These are phyloP conservation scores for Cephalopholis sonnerati DNA, from an alignment of 2,113 vertebrate genomes.

Conservation along the genomic window DNA sequence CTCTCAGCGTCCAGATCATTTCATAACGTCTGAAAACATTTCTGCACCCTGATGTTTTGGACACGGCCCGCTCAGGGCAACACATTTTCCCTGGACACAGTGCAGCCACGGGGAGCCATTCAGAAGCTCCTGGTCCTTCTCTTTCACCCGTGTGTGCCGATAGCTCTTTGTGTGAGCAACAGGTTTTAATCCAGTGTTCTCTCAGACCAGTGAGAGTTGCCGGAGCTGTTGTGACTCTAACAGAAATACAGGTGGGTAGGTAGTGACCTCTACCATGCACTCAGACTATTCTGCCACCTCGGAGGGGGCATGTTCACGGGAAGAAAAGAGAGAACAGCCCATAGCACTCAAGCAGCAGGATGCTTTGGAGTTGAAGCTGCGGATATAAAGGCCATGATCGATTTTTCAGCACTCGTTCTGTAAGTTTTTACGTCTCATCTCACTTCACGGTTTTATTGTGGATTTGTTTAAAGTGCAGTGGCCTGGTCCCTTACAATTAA, in stretches of 20 bases:
- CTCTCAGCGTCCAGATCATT: constrained; percentile 20
- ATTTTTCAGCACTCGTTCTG: constrained; percentile 66
- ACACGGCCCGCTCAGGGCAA: constrained; percentile 21
- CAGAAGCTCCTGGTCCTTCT: constrained; percentile 10
- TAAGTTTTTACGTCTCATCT: constrained; percentile 56
- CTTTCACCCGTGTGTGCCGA: constrained; percentile 26
- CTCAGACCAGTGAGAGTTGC: constrained; percentile 19
- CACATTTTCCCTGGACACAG: constrained; percentile 55
- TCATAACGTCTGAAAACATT: constrained; percentile 45
- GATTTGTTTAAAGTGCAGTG: constrained; percentile 61
- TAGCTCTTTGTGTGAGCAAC: constrained; percentile 43
- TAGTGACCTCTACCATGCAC: constrained; percentile 75
- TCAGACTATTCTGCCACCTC: constrained; percentile 74
- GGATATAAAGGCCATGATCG: constrained; percentile 80
- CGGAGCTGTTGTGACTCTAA: constrained; percentile 35
- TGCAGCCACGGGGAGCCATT: constrained; percentile 55
- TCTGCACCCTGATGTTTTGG: constrained; percentile 19
- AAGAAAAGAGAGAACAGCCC: constrained; percentile 73
- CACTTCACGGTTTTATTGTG: constrained; percentile 36
- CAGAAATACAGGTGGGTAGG: constrained; percentile 52
- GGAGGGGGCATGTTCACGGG: constrained; percentile 71
- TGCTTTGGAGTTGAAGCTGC: constrained; percentile 67
- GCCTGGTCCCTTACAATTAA: constrained; percentile 8
- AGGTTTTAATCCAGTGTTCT: constrained; percentile 44
- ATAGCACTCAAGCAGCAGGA: constrained; percentile 80